phyloP scores from a whole-genome alignment of 2,888 invertebrate genomes.

The Hemaris fuciformis region DNA sequence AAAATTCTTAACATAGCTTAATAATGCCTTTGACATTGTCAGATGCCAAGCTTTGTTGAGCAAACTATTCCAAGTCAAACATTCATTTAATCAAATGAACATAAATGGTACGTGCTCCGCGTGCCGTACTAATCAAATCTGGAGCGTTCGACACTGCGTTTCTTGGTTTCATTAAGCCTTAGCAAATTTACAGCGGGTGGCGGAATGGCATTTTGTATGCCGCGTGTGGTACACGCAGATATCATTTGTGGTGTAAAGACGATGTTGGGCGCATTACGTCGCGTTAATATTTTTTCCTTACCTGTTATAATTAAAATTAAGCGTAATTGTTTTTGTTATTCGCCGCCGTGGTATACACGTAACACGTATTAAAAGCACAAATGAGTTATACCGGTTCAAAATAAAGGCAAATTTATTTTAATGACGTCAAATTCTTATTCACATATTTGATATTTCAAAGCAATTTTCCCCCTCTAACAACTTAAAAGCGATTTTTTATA shows the following conservation, averaged over 20 bases:
- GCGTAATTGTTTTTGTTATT: constrained; percentile 5
- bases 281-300: constrained; percentile 36
- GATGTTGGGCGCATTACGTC: constrained; percentile 36
- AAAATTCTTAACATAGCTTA: constrained; percentile 40
- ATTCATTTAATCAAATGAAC: constrained; percentile 65
- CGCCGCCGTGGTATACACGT: not conserved
- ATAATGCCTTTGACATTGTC: constrained; percentile 44
- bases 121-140: constrained; percentile 60
- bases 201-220: constrained; percentile 24
- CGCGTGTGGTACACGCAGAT: constrained; percentile 40
- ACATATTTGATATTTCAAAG: not conserved
- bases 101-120: constrained; percentile 59
- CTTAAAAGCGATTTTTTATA: constrained; percentile 12
- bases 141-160: constrained; percentile 44
- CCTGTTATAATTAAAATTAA: constrained; percentile 34
- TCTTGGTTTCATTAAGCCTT: constrained; percentile 45
- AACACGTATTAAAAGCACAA: not conserved
- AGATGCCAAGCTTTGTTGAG: constrained; percentile 42
- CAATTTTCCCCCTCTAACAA: not conserved
- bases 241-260: constrained; percentile 47
- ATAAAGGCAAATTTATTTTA: no score
- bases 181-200: constrained; percentile 37
- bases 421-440: not conserved
- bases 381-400: not conserved
- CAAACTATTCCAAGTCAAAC: constrained; percentile 51